These are phyloP conservation scores for Trichonephila clavata DNA, from an alignment of 1,140 invertebrate species.

Conservation along the genomic window DNA sequence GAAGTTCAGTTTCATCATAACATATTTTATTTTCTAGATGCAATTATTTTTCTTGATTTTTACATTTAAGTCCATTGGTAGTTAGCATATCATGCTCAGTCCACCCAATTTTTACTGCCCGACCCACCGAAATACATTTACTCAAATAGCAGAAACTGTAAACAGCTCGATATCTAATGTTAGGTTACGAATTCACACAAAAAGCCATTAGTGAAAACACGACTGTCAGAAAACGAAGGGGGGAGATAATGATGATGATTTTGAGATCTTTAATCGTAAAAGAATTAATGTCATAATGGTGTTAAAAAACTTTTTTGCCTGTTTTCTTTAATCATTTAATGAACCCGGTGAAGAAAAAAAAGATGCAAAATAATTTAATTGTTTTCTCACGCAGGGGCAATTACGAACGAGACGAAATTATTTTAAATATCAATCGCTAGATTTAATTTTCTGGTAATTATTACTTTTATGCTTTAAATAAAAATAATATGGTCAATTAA, in stretches of 20 bases:
- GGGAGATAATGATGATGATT: neutral
- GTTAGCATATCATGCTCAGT: neutral
- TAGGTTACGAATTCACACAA: neutral
- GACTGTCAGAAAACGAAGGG: neutral
- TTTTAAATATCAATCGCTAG: neutral
- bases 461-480: too few relatives aligned
- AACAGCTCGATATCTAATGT: slow-evolving; percentile 57
- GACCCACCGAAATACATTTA: neutral
- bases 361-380: neutral
- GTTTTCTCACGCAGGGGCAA: neutral
- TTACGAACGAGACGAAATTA: neutral
- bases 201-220: slow-evolving; percentile 35
- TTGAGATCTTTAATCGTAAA: neutral
- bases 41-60: neutral
- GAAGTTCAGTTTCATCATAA: too few relatives aligned
- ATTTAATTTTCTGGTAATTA: too few relatives aligned
- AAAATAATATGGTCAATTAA: too few relatives aligned
- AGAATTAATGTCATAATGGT: slow-evolving; percentile 26
- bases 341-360: neutral
- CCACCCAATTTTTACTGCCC: neutral
- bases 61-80: neutral
- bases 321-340: slow-evolving; percentile 38
- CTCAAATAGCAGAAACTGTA: slow-evolving; percentile 13
- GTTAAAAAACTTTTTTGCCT: neutral
- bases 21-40: too few relatives aligned